phyloP scores from a whole-genome alignment of 2,113 vertebrate species.

The Sula dactylatra region DNA sequence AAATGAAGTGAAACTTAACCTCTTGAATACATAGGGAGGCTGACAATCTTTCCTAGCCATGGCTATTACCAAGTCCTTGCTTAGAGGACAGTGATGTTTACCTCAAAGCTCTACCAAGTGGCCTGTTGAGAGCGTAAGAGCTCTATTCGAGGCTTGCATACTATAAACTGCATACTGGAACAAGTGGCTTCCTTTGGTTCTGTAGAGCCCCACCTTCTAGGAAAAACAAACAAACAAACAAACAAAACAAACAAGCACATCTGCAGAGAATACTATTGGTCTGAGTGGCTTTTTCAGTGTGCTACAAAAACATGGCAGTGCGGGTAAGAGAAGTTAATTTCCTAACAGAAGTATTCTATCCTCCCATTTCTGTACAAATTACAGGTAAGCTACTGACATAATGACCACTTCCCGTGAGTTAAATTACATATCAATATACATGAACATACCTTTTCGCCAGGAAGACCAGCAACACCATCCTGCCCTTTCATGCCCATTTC shows the following conservation, averaged over 20 bases:
- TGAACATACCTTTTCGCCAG: constrained; percentile 74
- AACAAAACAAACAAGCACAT: neutral
- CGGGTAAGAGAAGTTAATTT: neutral
- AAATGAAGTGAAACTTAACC: neutral
- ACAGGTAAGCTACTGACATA: neutral
- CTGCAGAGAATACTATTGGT: neutral
- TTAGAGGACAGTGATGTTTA: neutral
- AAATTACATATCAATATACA: neutral
- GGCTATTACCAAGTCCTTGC: neutral
- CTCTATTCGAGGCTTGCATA: neutral
- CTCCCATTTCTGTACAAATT: neutral
- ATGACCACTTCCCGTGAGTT: rapidly evolving
- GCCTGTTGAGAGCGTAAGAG: neutral
- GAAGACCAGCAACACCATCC: constrained; percentile 65
- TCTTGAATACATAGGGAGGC: neutral
- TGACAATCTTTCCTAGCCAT: neutral
- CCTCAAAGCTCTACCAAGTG: neutral
- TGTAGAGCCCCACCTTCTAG: neutral
- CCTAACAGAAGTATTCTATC: neutral
- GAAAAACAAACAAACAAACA: too few relatives aligned
- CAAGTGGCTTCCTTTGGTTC: neutral
- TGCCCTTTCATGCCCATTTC: constrained; percentile 74
- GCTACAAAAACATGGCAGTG: neutral
- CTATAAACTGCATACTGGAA: neutral
- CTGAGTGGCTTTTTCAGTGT: neutral